A percentile compares a stretch with the other conserved stretches of the same genome.
phyloP scores from a whole-genome alignment of 2,888 invertebrate genomes.

The Andrena trimmerana region DNA sequence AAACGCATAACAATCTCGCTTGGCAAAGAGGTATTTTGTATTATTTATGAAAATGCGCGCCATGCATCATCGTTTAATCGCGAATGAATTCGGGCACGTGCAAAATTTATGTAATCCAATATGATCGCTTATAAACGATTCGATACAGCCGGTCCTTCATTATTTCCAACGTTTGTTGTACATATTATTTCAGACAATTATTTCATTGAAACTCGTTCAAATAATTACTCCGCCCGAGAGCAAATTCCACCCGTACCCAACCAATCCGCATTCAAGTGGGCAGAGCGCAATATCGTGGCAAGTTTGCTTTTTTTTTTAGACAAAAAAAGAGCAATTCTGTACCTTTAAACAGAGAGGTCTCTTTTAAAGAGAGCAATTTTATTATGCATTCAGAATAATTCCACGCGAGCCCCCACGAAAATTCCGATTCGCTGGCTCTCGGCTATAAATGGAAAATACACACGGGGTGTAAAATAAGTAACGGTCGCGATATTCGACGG shows the following conservation, averaged over 20 bases:
- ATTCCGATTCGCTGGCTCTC: slow-evolving; percentile 22
- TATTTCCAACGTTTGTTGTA: slow-evolving; percentile 38
- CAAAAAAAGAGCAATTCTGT: slow-evolving; percentile 20
- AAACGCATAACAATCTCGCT: neutral
- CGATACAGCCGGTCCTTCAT: neutral
- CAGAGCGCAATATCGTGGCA: slow-evolving; percentile 19
- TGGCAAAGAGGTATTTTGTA: neutral
- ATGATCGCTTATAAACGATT: slow-evolving; percentile 3
- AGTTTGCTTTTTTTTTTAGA: slow-evolving; percentile 11
- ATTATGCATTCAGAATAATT: slow-evolving; percentile 5
- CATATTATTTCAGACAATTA: slow-evolving; percentile 57
- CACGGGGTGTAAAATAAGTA: neutral
- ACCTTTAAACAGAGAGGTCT: neutral
- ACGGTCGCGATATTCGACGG: too few species aligned
- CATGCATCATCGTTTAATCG: slow-evolving; percentile 14
- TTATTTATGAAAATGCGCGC: slow-evolving; percentile 20
- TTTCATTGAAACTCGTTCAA: slow-evolving; percentile 53
- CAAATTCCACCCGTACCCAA: slow-evolving; percentile 34
- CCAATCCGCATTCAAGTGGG: neutral
- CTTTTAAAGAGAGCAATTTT: slow-evolving; percentile 11
- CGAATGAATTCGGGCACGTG: slow-evolving; percentile 17
- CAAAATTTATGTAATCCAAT: slow-evolving; percentile 36
- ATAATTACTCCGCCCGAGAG: slow-evolving; percentile 43
- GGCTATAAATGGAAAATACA: slow-evolving; percentile 12
- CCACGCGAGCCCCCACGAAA: neutral